These are phyloP conservation scores for Drosophila simulans DNA, from an alignment of 1,140 invertebrate genomes.

Conservation along the genomic window DNA sequence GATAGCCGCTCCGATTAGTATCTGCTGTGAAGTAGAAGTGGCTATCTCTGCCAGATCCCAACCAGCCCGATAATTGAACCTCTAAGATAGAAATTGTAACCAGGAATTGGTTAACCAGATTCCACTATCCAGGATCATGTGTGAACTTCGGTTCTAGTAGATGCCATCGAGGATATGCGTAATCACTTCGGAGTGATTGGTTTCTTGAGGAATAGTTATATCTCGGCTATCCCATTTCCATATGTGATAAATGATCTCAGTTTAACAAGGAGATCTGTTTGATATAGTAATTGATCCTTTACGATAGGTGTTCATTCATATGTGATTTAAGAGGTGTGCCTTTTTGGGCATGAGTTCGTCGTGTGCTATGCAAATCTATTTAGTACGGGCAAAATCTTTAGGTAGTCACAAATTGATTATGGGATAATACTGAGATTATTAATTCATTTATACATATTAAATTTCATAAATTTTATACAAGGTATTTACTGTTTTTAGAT, in stretches of 20 bases:
- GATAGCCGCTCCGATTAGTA: constrained; percentile 48
- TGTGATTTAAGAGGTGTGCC: constrained; percentile 6
- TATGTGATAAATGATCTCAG: constrained; percentile 31
- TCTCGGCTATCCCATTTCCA: constrained; percentile 32
- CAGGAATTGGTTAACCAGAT: constrained; percentile 67
- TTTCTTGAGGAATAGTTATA: constrained; percentile 18
- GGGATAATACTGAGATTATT: not conserved
- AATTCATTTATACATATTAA: not conserved
- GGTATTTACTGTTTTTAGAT: too few species aligned
- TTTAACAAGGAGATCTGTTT: constrained; percentile 16
- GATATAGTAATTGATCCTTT: constrained; percentile 11
- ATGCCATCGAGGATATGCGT: constrained; percentile 15
- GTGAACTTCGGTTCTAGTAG: constrained; percentile 48
- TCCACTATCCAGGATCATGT: constrained; percentile 58
- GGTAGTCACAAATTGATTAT: not conserved
- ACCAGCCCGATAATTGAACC: constrained; percentile 21
- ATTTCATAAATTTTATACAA: too few species aligned
- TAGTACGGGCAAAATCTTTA: not conserved
- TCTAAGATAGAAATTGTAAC: constrained; percentile 38
- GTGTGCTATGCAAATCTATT: constrained; percentile 3
- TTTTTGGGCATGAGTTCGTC: not conserved
- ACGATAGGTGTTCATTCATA: constrained; percentile 20
- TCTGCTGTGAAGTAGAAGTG: constrained; percentile 38
- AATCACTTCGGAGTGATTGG: constrained; percentile 31
- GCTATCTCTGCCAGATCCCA: constrained; percentile 20